A percentile compares a stretch with the other conserved stretches of the same genome.
These are phyloP conservation scores for Lerema accius DNA, from an alignment of 1,140 invertebrate genomes.

Conservation along the genomic window DNA sequence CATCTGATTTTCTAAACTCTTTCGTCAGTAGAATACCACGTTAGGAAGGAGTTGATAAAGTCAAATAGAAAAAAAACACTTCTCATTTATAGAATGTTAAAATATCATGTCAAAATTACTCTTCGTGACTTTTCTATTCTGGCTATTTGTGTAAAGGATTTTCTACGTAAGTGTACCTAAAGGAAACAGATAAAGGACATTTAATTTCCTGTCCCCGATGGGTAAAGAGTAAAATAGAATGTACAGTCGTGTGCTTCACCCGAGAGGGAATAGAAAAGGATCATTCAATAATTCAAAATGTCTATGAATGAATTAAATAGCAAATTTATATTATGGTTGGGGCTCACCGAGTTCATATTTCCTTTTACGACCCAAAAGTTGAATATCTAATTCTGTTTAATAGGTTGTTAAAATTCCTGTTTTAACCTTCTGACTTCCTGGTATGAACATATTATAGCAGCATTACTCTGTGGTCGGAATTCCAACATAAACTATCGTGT, in stretches of 20 bases:
- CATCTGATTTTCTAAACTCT: no score
- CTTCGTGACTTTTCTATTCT: background rate
- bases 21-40: no score
- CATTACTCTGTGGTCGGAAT: no score
- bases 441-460: background rate
- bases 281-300: conserved; percentile 28
- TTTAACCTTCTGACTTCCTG: no score
- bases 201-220: conserved; percentile 27
- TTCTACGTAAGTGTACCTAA: conserved; percentile 6
- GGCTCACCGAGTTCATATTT: conserved; percentile 1
- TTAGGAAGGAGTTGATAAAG: no score
- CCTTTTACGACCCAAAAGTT: conserved; percentile 6
- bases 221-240: conserved; percentile 23
- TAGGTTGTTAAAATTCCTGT: background rate
- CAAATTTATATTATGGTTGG: conserved; percentile 1
- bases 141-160: background rate
- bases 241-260: conserved; percentile 9
- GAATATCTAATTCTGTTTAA: background rate
- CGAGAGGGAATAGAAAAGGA: conserved; percentile 8
- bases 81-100: no score
- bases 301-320: conserved; percentile 19
- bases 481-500: no score
- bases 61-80: no score
- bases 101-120: no score
- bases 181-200: conserved; percentile 22